Base-by-base conservation (phyloP, 2,888 invertebrate genomes). In the Xestobium rufovillosum region DNA sequence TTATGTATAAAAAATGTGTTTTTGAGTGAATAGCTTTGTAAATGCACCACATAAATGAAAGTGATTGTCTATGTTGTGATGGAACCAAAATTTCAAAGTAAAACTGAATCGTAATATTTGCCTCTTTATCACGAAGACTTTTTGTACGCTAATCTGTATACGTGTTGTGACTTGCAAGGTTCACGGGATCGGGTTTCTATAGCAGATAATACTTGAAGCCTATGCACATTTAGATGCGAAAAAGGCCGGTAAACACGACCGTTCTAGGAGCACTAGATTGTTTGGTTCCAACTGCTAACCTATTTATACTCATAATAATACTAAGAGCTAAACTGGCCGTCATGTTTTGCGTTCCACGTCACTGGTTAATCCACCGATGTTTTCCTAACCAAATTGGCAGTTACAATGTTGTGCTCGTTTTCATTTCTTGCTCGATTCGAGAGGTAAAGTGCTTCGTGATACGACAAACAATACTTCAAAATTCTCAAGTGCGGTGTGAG, bases 291-390 rank as follows among this genome's bases (percentile, higher is more conserved):
- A 61, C 57, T 59, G 59, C 58, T 61, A 56, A 59, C 52, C 54
- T 53, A 53, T 48, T 42, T 43, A 25, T 32, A 48, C 51, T 55
- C 43, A 48, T 72, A 73, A 72, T 75, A 75, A 75, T 74, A 74
- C 74, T 76, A 75, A 70, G n/a, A n/a, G 66, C 72, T 74, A 75
- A 77, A 79, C 78, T 79, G 79, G 80, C 79, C 79, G 69, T 75
- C 52, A 55, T 51, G 46, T 48, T 38, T 48, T 40, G 39, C 36
- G 41, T 49, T 48, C 51, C 51, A 49, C 55, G 56, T 52, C 52
- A 53, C 53, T 49, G 54, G 53, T 53, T 49, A 41, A 33, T 35
- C 26, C 19, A 31, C 12, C n/a, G n/a, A n/a, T n/a, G n/a, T n/a
- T n/a, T n/a, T n/a, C n/a, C n/a, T n/a, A n/a, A n/a, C n/a, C n/a